Evolutionary conservation across 1,140 invertebrate genomes (phyloP).

Genomic region (Drosophila ambigua): DNA sequence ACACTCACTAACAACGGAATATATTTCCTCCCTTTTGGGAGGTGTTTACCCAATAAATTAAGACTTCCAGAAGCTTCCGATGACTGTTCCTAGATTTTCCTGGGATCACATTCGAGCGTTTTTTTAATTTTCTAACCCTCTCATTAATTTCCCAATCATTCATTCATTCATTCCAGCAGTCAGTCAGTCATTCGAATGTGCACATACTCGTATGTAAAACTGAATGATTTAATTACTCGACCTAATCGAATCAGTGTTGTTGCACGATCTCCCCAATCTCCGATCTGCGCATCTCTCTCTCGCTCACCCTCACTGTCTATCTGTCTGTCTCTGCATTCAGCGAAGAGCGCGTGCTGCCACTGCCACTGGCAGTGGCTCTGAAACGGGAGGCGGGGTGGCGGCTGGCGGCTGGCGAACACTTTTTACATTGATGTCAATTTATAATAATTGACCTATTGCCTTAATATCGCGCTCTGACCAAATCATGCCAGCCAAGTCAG

Average conservation of each 20-base stretch:
- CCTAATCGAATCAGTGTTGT: constrained; percentile 72
- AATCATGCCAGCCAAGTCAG: constrained; percentile 65
- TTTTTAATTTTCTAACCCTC: too few species aligned
- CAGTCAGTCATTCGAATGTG: constrained; percentile 15
- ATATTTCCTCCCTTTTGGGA: too few species aligned
- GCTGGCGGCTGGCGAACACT: constrained; percentile 40
- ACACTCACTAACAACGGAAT: too few species aligned
- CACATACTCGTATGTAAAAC: constrained; percentile 34
- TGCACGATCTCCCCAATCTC: constrained; percentile 30
- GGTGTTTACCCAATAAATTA: too few species aligned
- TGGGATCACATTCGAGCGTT: too few species aligned
- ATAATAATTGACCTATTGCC: constrained; percentile 83
- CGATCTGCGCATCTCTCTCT: constrained; percentile 11
- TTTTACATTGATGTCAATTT: constrained; percentile 83
- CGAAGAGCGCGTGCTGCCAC: constrained; percentile 29
- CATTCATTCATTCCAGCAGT: too few species aligned
- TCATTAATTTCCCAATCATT: too few species aligned
- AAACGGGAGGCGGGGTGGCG: background rate
- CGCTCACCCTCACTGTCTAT: background rate
- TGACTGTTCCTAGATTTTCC: too few species aligned
- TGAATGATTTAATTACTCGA: constrained; percentile 72
- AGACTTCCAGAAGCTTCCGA: too few species aligned
- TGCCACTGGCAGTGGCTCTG: constrained; percentile 21
- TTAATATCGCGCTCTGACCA: constrained; percentile 80
- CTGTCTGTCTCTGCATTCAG: constrained; percentile 5